phyloP scores from a whole-genome alignment of 2,797 vertebrate species.

The Lacerta agilis region DNA sequence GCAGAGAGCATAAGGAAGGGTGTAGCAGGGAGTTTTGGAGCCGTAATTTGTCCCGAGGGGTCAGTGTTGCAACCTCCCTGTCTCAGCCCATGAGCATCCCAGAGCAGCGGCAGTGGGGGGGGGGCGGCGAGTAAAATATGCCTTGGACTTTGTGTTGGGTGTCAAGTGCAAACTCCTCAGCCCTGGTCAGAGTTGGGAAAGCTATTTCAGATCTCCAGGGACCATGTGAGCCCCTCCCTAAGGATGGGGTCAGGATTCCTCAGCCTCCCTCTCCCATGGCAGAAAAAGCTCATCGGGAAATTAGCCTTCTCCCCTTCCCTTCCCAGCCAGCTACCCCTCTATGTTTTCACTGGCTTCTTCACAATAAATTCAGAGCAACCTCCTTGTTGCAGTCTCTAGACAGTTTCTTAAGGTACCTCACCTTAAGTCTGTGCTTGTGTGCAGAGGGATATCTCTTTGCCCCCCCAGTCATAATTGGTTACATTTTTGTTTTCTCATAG shows the following conservation, averaged over 20 bases:
- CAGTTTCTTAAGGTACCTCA: background rate
- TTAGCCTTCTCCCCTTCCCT: too few species aligned
- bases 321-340: too few species aligned
- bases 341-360: background rate
- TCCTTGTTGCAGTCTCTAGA: background rate
- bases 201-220: background rate
- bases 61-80: constrained; percentile 63
- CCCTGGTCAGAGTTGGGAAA: background rate
- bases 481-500: too few species aligned
- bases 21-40: constrained; percentile 67
- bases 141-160: background rate
- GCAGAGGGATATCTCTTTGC: too few species aligned
- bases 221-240: too few species aligned
- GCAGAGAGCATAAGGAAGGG: constrained; percentile 69
- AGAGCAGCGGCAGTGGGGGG: constrained; percentile 4
- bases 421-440: background rate
- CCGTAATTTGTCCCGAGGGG: constrained; percentile 76
- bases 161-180: background rate
- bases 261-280: background rate
- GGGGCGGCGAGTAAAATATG: constrained; percentile 9
- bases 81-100: constrained; percentile 13
- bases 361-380: background rate
- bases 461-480: background rate
- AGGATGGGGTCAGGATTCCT: background rate
- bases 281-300: background rate